phyloP scores from a whole-genome alignment of 92 coral and sea anemone genomes.

The Ricordea florida region DNA sequence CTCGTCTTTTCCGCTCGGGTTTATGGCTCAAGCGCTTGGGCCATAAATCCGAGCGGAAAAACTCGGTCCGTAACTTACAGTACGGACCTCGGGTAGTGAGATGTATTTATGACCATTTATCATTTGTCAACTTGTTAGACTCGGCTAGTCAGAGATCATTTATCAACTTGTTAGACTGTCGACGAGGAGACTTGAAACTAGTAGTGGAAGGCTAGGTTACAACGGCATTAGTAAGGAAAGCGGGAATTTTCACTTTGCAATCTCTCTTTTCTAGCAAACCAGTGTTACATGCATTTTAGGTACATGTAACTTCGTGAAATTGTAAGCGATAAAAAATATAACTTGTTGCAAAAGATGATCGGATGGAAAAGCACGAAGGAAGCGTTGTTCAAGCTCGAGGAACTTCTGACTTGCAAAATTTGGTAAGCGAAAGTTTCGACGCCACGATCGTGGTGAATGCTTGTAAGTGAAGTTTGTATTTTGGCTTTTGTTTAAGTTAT shows the following conservation, averaged over 20 bases:
- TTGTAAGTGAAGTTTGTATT: neutral
- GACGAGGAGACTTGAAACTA: no score
- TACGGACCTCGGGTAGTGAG: no score
- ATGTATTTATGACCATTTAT: no score
- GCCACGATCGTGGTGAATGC: no score
- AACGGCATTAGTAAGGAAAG: constrained; percentile 63
- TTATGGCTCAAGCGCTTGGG: no score
- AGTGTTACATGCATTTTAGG: neutral
- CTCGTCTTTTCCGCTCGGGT: no score
- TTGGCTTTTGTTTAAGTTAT: neutral
- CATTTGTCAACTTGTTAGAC: no score
- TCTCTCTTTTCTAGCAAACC: neutral
- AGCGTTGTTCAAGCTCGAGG: constrained; percentile 73
- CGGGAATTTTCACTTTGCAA: neutral
- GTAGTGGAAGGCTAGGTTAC: constrained; percentile 36
- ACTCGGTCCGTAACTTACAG: no score
- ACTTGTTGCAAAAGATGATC: no score
- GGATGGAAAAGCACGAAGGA: constrained; percentile 75
- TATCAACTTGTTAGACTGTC: no score
- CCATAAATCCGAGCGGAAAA: no score
- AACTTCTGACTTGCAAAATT: constrained; percentile 73
- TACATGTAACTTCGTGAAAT: neutral
- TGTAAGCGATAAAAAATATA: neutral
- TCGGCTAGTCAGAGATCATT: no score
- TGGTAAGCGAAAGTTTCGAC: constrained; percentile 63